Evolutionary conservation across 64 coral and sea anemone genomes (phyloP), one percentile per base, ranked within the genome.

Genomic region (Dendrophyllia cribrosa): DNA sequence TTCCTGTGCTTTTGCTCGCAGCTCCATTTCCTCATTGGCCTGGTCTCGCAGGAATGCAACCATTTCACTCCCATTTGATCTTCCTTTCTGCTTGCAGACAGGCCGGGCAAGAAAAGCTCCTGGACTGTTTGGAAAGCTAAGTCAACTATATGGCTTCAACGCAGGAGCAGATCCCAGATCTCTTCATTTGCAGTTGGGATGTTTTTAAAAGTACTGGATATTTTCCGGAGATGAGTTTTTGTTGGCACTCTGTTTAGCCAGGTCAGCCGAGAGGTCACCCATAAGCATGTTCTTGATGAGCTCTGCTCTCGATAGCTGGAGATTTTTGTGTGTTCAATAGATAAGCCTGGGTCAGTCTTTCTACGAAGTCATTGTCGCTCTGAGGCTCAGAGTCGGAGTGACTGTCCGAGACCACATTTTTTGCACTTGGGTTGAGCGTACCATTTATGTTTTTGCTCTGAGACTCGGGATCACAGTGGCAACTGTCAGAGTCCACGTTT

Each of bases 191-290:
- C 14, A 50, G 22, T 72, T 69, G 46, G 50, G 65, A 72, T 51
- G 23, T 46, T 72, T 34, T 34, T 34, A 2, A 23, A 91, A 62
- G 9, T 12, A 15, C 24, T 44, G 56, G 60, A 66, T 25, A 79
- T 91, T 91, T 56, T 82, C 89, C 24, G 24, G 78, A 12, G 78
- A 49, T 25, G 64, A 48, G 56, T 64, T 84, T 83, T 83, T 83
- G 19, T 80, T 51, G 50, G 48, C 23, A 4, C 52, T 78, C 67
- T 56, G 66, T 84, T 91, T 75, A 7, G 47, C 45, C 25, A 59
- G 80, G 62, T 81, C 63, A 44, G 75, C 46, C 62, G 62, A 65
- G 62, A 65, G 62, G 16, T 20, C 14, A 65, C 16, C 62, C 15
- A 5, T 65, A 20, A 80, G 61, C 74, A 90, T 67, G 49, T 43